phyloP scores from a whole-genome alignment of 1,140 invertebrate species.

The Ectropis grisescens region DNA sequence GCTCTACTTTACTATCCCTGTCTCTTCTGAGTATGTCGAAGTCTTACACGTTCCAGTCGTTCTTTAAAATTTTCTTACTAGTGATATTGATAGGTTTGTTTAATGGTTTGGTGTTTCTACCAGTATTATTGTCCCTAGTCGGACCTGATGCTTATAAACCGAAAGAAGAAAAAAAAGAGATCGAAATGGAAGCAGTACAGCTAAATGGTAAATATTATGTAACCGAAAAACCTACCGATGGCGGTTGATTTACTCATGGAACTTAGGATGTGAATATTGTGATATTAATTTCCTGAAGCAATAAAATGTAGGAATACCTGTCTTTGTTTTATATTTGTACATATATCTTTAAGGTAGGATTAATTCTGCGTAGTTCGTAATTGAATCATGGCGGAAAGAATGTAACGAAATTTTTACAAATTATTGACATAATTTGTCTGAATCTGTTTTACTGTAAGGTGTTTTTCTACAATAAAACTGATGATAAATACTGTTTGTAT shows the following conservation, averaged over 20 bases:
- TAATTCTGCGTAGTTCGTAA: no score
- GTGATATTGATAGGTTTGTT: slow-evolving; percentile 83
- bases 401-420: no score
- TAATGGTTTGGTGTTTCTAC: slow-evolving; percentile 82
- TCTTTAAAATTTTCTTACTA: slow-evolving; percentile 86
- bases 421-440: no score
- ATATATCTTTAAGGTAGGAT: no score
- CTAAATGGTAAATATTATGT: slow-evolving; percentile 34
- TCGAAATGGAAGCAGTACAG: slow-evolving; percentile 29
- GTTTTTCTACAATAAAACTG: no score
- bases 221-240: slow-evolving; percentile 20
- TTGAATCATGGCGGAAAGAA: no score
- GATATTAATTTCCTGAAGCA: no score
- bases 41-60: slow-evolving; percentile 85
- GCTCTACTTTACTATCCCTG: slow-evolving; percentile 84
- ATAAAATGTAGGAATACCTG: no score
- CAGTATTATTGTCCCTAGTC: slow-evolving; percentile 81
- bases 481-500: no score
- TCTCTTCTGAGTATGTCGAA: slow-evolving; percentile 78
- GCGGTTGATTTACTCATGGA: no score
- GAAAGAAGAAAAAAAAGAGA: slow-evolving; percentile 18
- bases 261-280: no score
- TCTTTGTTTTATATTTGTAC: slow-evolving; percentile 4
- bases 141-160: slow-evolving; percentile 72
- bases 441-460: no score